Evolutionary conservation across 64 coral and sea anemone genomes (phyloP).

Genomic region (Anthopleura sola): DNA sequence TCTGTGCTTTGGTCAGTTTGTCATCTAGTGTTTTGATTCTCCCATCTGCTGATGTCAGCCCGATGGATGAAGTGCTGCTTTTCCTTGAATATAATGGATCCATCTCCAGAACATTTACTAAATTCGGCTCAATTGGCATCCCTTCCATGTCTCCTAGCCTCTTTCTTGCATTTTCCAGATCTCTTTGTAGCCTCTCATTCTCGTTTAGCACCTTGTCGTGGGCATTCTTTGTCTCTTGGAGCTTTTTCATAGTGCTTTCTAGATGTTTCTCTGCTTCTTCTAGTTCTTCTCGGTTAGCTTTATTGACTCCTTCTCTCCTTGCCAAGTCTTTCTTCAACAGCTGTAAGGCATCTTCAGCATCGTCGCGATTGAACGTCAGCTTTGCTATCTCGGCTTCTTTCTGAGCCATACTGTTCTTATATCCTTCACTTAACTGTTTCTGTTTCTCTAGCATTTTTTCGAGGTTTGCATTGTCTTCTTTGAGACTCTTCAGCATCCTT

Average conservation of each 20-base stretch:
- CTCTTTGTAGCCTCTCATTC: slow-evolving; percentile 75
- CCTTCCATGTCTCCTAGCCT: slow-evolving; percentile 52
- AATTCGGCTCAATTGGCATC: slow-evolving; percentile 26
- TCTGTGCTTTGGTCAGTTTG: slow-evolving; percentile 74
- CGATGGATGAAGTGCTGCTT: slow-evolving; percentile 26
- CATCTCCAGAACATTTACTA: neutral
- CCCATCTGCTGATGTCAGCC: slow-evolving; percentile 34
- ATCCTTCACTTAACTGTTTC: slow-evolving; percentile 69
- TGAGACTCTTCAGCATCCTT: slow-evolving; percentile 43
- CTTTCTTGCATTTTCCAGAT: slow-evolving; percentile 47
- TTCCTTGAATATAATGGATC: slow-evolving; percentile 4
- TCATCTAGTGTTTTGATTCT: slow-evolving; percentile 66
- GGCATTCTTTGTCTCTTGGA: slow-evolving; percentile 58
- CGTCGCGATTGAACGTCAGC: slow-evolving; percentile 61
- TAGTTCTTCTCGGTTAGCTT: slow-evolving; percentile 63
- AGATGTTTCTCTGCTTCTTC: slow-evolving; percentile 64
- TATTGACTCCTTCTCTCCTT: slow-evolving; percentile 52
- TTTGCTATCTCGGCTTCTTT: slow-evolving; percentile 63
- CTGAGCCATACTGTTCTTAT: slow-evolving; percentile 52
- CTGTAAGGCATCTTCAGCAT: slow-evolving; percentile 55
- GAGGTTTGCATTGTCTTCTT: slow-evolving; percentile 61
- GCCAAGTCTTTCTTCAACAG: slow-evolving; percentile 72
- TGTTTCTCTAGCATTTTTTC: slow-evolving; percentile 79
- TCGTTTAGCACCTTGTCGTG: slow-evolving; percentile 53
- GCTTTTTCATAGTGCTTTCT: slow-evolving; percentile 51